A percentile compares a stretch with the other conserved stretches of the same genome.
Conservation (phyloP, 2,888 invertebrate genomes). For the Caenorhabditis sp. region DNA sequence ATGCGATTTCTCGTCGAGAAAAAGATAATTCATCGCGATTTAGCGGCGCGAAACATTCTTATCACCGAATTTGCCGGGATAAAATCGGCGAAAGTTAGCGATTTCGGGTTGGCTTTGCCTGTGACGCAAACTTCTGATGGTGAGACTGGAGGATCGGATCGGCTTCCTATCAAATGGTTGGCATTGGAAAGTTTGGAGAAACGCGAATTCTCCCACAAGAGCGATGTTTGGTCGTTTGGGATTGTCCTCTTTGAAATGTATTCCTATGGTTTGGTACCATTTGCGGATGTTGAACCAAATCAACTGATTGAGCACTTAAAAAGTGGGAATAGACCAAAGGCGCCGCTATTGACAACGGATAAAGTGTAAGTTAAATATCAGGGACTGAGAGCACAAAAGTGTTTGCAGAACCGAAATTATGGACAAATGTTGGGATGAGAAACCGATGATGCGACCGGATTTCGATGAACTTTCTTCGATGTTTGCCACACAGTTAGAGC, state of each 20-base stretch:
- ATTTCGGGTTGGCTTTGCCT: conserved; percentile 63
- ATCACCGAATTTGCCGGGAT: conserved; percentile 53
- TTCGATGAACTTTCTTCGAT: conserved; percentile 60
- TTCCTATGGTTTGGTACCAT: conserved; percentile 63
- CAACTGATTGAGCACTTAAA: conserved; percentile 56
- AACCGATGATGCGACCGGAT: conserved; percentile 58
- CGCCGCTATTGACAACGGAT: conserved; percentile 57
- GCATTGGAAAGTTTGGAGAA: conserved; percentile 61
- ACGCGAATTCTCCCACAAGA: conserved; percentile 60
- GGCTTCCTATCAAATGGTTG: conserved; percentile 68
- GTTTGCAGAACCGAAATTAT: conserved; percentile 58
- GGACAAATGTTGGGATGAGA: conserved; percentile 62
- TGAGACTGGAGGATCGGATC: conserved; percentile 39
- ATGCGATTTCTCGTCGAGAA: conserved; percentile 56
- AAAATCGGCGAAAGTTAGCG: conserved; percentile 64
- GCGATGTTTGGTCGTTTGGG: conserved; percentile 67
- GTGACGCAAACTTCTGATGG: conserved; percentile 18
- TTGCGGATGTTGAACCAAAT: conserved; percentile 58
- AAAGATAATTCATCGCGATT: conserved; percentile 61
- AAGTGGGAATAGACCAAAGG: conserved; percentile 57
- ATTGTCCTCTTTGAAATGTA: conserved; percentile 68
- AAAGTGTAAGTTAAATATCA: conserved; percentile 49
- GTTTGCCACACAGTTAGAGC: conserved; percentile 61
- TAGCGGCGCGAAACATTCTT: conserved; percentile 66
- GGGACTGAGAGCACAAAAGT: too few species aligned